Conservation (phyloP, 2,888 invertebrate genomes). For the Megamerina dolium region DNA sequence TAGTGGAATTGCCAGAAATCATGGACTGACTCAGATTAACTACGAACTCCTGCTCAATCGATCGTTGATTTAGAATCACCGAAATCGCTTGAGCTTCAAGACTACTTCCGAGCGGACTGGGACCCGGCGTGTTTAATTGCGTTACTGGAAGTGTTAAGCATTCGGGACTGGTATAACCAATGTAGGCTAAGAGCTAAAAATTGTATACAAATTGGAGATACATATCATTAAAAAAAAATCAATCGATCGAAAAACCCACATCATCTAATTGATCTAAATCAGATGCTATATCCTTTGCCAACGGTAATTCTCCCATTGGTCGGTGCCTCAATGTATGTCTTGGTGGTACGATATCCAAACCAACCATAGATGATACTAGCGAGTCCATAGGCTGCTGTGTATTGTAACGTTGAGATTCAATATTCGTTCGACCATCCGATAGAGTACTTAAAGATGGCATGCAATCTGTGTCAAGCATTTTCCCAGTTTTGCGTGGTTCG, state of each 20-base stretch:
- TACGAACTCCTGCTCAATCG: constrained; percentile 73
- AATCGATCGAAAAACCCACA: constrained; percentile 54
- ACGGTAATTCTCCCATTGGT: constrained; percentile 71
- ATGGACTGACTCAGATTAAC: constrained; percentile 39
- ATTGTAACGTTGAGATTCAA: constrained; percentile 18
- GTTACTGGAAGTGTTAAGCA: constrained; percentile 61
- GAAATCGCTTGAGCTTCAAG: constrained; percentile 82
- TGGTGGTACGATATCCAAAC: constrained; percentile 56
- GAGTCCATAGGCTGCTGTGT: constrained; percentile 35
- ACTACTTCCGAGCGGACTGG: constrained; percentile 66
- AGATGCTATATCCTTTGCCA: constrained; percentile 72
- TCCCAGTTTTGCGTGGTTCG: constrained; percentile 52
- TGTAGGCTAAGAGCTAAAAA: constrained; percentile 76
- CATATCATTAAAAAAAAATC: constrained; percentile 2
- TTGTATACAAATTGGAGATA: background rate
- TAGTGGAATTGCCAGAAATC: constrained; percentile 11
- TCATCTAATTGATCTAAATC: constrained; percentile 91
- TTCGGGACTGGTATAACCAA: constrained; percentile 89
- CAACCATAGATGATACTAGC: constrained; percentile 37
- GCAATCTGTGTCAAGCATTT: constrained; percentile 5
- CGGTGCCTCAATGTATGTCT: constrained; percentile 65
- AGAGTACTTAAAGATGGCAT: background rate
- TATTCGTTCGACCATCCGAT: constrained; percentile 16
- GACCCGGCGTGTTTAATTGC: constrained; percentile 72
- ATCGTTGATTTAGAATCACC: constrained; percentile 75